Conservation (phyloP, 2,113 vertebrate genomes). For the Alces alces region DNA sequence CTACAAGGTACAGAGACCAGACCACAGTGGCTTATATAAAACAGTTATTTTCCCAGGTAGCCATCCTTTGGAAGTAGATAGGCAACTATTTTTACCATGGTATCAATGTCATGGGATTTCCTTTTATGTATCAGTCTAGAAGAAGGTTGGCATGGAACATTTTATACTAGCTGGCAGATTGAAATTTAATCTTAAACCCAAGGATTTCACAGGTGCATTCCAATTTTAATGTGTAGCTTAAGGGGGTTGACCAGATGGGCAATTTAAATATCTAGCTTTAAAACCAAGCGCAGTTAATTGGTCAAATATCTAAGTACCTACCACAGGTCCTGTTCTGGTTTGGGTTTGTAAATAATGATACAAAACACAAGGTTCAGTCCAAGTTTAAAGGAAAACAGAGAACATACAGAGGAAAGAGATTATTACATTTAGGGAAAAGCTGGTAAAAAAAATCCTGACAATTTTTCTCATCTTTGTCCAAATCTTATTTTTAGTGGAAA, state of each 20-base stretch:
- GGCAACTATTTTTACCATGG: neutral
- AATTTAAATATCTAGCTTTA: neutral
- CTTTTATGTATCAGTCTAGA: neutral
- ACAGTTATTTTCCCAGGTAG: neutral
- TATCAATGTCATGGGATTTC: neutral
- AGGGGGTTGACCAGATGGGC: neutral
- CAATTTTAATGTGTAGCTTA: neutral
- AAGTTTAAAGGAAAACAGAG: slow-evolving; percentile 17
- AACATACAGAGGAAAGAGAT: neutral
- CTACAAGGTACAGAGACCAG: neutral
- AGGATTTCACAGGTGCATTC: neutral
- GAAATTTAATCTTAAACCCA: neutral
- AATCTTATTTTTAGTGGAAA: neutral
- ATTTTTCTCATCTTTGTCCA: neutral
- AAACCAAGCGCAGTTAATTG: neutral
- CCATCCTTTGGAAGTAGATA: neutral
- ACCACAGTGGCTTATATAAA: neutral
- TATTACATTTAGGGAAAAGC: neutral
- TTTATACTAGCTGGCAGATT: neutral
- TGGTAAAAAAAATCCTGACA: neutral
- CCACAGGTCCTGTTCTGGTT: neutral
- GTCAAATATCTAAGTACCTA: neutral
- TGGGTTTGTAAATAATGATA: slow-evolving; percentile 15
- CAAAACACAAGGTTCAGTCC: neutral
- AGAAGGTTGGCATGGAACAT: neutral